Evolutionary conservation across 2,888 invertebrate species (phyloP).

Genomic region (Clunio marinus): DNA sequence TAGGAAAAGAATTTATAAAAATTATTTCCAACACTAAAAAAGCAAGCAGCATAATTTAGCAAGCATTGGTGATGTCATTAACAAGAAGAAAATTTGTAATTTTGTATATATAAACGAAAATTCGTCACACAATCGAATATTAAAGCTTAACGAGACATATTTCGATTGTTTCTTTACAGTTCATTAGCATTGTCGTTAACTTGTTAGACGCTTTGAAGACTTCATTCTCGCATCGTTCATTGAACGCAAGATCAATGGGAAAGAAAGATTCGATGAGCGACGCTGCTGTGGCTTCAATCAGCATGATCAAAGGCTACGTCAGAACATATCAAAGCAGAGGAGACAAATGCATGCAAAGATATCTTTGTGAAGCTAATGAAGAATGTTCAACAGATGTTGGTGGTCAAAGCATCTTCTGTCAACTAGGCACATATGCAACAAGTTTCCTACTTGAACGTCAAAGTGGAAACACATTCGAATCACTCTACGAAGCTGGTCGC

Average conservation of each 20-base stretch:
- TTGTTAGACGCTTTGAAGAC: slow-evolving; percentile 87
- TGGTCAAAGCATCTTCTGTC: slow-evolving; percentile 82
- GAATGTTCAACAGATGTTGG: slow-evolving; percentile 79
- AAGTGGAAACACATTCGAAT: slow-evolving; percentile 69
- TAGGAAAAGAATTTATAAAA: not conserved
- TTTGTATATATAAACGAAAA: slow-evolving; percentile 1
- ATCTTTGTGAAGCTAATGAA: slow-evolving; percentile 83
- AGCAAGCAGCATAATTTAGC: not conserved
- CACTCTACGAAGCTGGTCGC: slow-evolving; percentile 79
- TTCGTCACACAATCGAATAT: not conserved
- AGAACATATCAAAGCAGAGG: slow-evolving; percentile 72
- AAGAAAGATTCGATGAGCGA: slow-evolving; percentile 86
- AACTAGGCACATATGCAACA: slow-evolving; percentile 85
- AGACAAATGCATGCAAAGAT: slow-evolving; percentile 80
- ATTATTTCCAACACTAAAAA: not conserved
- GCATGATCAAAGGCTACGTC: slow-evolving; percentile 85
- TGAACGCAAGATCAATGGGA: slow-evolving; percentile 78
- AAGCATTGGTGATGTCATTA: not conserved
- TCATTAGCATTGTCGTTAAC: slow-evolving; percentile 87
- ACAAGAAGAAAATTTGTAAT: not conserved
- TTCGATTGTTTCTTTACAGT: slow-evolving; percentile 61
- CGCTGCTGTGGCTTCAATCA: slow-evolving; percentile 80
- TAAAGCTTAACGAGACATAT: slow-evolving; percentile 40
- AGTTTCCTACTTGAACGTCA: slow-evolving; percentile 78
- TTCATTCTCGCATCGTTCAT: slow-evolving; percentile 85